These are phyloP conservation scores for Ischnus inquisitorius DNA, from an alignment of 2,888 invertebrate genomes.

Conservation along the genomic window DNA sequence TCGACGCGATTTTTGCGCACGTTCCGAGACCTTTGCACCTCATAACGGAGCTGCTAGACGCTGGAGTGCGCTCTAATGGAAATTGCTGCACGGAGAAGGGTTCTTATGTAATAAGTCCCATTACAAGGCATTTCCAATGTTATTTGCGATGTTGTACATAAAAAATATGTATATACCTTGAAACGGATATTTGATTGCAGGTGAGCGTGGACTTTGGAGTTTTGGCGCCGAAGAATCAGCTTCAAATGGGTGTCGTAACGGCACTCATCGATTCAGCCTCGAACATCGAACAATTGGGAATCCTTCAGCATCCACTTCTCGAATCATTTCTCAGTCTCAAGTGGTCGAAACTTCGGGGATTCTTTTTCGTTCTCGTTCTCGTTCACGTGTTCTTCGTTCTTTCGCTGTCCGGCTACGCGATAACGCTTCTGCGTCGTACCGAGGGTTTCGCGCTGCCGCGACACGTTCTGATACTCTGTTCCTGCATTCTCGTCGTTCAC, in stretches of 20 bases:
- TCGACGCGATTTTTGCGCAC: slow-evolving; percentile 83
- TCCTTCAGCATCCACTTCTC: slow-evolving; percentile 86
- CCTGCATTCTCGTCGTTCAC: slow-evolving; percentile 71
- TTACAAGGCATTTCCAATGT: background rate
- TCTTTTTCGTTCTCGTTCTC: slow-evolving; percentile 85
- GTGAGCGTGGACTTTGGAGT: slow-evolving; percentile 83
- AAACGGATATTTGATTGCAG: slow-evolving; percentile 58
- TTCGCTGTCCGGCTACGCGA: slow-evolving; percentile 83
- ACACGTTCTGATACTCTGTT: slow-evolving; percentile 77
- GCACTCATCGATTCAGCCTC: slow-evolving; percentile 84
- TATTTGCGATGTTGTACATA: background rate
- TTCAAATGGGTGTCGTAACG: slow-evolving; percentile 85
- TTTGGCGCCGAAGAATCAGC: slow-evolving; percentile 82
- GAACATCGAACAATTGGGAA: slow-evolving; percentile 82
- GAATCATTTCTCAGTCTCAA: slow-evolving; percentile 86
- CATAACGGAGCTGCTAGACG: slow-evolving; percentile 81
- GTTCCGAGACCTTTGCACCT: slow-evolving; percentile 82
- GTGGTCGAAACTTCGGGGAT: slow-evolving; percentile 86
- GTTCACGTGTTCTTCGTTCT: slow-evolving; percentile 84
- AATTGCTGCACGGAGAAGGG: slow-evolving; percentile 77
- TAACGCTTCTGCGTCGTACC: slow-evolving; percentile 68
- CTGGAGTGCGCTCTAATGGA: slow-evolving; percentile 75
- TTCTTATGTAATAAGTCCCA: slow-evolving; percentile 68
- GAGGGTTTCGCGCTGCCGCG: slow-evolving; percentile 72
- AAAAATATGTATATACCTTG: background rate